phyloP scores from a whole-genome alignment of 2,888 invertebrate species.

The Chouioia cunea region DNA sequence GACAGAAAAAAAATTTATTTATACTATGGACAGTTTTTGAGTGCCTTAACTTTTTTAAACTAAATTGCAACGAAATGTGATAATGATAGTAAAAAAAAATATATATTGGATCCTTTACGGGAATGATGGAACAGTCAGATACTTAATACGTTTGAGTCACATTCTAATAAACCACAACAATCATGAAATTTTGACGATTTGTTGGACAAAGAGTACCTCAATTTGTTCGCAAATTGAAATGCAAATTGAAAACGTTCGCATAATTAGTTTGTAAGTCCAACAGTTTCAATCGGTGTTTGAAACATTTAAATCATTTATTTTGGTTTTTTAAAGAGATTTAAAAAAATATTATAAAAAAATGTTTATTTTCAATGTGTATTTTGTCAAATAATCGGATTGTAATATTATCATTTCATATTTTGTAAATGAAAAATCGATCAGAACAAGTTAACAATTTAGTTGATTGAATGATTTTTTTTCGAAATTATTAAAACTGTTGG shows the following conservation, averaged over 20 bases:
- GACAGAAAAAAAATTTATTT: no score
- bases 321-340: constrained; percentile 11
- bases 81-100: neutral
- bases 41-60: no score
- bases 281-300: constrained; percentile 2
- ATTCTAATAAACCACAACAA: no score
- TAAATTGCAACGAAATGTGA: no score
- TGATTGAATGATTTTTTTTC: no score
- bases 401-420: constrained; percentile 28
- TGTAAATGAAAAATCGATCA: constrained; percentile 30
- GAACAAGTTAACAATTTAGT: no score
- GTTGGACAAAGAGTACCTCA: neutral
- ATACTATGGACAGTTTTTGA: no score
- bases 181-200: neutral
- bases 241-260: neutral
- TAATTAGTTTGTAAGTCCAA: neutral
- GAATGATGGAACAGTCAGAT: neutral
- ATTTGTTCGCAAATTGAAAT: no score
- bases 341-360: neutral
- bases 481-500: constrained; percentile 23
- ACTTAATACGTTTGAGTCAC: neutral
- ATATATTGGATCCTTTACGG: constrained; percentile 7
- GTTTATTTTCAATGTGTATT: constrained; percentile 10
- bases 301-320: neutral
- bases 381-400: constrained; percentile 15